Base-by-base conservation (phyloP, 1,140 invertebrate genomes). In the Apis florea region DNA sequence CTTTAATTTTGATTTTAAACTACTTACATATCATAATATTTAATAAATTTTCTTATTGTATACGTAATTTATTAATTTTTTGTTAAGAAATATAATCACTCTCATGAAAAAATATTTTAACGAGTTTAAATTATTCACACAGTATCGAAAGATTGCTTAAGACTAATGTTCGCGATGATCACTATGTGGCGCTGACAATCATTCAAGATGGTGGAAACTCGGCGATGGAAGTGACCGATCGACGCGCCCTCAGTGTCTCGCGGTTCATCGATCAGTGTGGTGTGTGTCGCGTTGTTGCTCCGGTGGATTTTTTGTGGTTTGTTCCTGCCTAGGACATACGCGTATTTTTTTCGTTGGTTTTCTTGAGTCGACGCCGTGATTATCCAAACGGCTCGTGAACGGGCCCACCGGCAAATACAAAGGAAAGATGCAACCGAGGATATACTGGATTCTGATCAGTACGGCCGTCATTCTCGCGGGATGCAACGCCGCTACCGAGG, bases 201-300 rank as follows among this genome's bases (percentile, higher is more conserved):
- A 10, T 11, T 9, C 63, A 26, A 79, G 10, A 56, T 75, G 71
- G 31, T 24, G 17, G 40, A 9, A 13, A 8, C 2, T 56, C 74
- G 58, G 68, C 70, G 75, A 83, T 63, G 83, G 51, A 68, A 80
- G 66, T 80, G 88, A 83, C 69, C 89, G 89, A 89, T 87, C 83
- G 89, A 80, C 77, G 90, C 90, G 90, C 90, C 90, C 87, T 85
- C 90, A 91, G 90, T 91, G 88, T 91, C 89, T 87, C 89, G 85
- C 88, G 90, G 86, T 88, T 91, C 90, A 91, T 91, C 89, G 90
- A 91, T 91, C 90, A 91, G 90, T 91, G 90, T 90, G 86, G 90
- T 91, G 90, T 87, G 89, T 90, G 83, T 90, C 90, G 90, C 88
- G 87, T 91, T 91, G 89, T 91, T 90, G 90, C 89, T 91, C 90